Base-by-base conservation (phyloP, 2,113 vertebrate species). In the Hippoglossus stenolepis region DNA sequence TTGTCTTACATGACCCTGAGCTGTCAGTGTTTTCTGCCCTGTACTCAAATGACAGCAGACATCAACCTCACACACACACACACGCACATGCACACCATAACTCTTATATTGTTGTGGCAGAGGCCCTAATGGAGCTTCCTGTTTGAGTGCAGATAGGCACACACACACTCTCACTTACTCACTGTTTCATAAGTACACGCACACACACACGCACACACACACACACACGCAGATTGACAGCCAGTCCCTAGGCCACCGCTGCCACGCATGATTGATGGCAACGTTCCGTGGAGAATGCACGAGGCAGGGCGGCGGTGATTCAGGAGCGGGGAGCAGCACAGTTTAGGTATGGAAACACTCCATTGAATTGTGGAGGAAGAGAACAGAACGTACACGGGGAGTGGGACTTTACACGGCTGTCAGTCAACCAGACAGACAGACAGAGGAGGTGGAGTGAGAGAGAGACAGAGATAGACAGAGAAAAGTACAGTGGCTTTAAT, bases 211-310 rank as follows among this genome's bases (percentile, higher is more conserved):
- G 4, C 53, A 11, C 53, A 11, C 53, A 11, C 53, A 77, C 65
- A 83, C 67, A 84, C 79, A 74, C 87, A 64, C 53, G 8, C 57
- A 91, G 89, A 91, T 89, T 91, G 89, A 93, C 92, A 91, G 90
- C 83, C 72, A 81, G 89, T 92, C 90, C 88, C 89, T 81, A 74
- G 89, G 88, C 89, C 86, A 84, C 80, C 66, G 84, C 87, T 82
- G 90, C 87, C 79, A 90, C 78, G 82, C 83, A 82, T 93, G 91
- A 93, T 93, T 92, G 92, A 93, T 92, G 89, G 92, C 85, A 82
- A 89, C 82, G 85, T 88, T 91, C 89, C 79, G 65, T 76, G 83
- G 87, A 92, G 91, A 92, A 92, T 85, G 91, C 87, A 88, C 80
- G 74, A 91, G 84, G 84, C 84, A 82, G 86, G 77, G 86, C 75